Base-by-base conservation (phyloP, 2,113 vertebrate species). In the Chlorocebus sabaeus region DNA sequence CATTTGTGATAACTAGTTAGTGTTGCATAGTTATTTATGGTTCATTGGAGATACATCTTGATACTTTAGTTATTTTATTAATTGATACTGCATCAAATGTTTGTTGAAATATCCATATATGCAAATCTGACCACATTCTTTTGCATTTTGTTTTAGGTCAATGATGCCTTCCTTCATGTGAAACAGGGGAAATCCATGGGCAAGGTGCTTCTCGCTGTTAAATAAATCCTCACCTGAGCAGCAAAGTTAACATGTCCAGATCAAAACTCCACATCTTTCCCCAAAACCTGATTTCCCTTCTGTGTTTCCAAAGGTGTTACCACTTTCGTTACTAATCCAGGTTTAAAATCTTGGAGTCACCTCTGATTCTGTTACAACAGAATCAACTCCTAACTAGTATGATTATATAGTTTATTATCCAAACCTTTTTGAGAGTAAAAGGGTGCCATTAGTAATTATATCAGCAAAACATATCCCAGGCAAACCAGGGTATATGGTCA, bases 111-210 rank as follows among this genome's bases (percentile, higher is more conserved):
- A 27, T 73, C 27, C 35, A n/a, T 48, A 9, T 84, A 16, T 88
- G 30, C 32, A 79, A 94, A 4, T 27, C 6, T 91, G 57, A 78
- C 48, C 5, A 57, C 3, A 6, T 0, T 0, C 6, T 5, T 88
- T 81, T 45, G 35, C 27, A 7, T 89, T 97, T 83, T 97, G 75
- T 35, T 97, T 84, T 90, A 98, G 94, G 25, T 97, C 27, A 98
- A 97, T 1, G 90, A 98, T 95, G 89, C 97, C 61, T 98, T 98
- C 90, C 94, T 13, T 82, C 91, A 80, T 0, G 67, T 93, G 59
- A 91, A 32, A 35, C 95, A 97, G 95, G 73, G 75, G n/a, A 98
- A 95, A 68, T 97, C 98, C 45, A 96, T 52, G 5, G 97, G 96
- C 78, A 97, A 98, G 23, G 94, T 95, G 84, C 81, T 92, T 22